A percentile compares a stretch with the other conserved stretches of the same genome.
Conservation (phyloP, 2,888 invertebrate species). For the Loripinus fragilis region DNA sequence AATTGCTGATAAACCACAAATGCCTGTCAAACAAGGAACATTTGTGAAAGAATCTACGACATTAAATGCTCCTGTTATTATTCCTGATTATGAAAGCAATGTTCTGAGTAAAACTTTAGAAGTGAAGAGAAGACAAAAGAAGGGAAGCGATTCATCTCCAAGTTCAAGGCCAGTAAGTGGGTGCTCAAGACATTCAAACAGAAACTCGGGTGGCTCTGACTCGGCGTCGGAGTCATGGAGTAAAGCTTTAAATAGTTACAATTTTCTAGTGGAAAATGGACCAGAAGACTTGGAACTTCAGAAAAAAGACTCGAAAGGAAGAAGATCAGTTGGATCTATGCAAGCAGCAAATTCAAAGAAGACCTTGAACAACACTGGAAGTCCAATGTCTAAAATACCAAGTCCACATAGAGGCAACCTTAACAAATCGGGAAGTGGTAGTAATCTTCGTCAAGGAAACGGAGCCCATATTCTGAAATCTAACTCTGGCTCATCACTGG, state of each 20-base stretch:
- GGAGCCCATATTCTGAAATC: conserved; percentile 66
- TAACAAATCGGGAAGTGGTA: conserved; percentile 63
- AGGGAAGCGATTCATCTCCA: conserved; percentile 44
- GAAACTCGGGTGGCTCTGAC: conserved; percentile 62
- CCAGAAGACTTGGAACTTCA: conserved; percentile 32
- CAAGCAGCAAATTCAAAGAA: conserved; percentile 39
- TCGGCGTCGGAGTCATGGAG: conserved; percentile 67
- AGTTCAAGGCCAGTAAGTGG: background rate
- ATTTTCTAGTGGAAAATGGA: conserved; percentile 58
- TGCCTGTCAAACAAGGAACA: conserved; percentile 91
- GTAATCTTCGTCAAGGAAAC: conserved; percentile 49
- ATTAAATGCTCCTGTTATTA: conserved; percentile 66
- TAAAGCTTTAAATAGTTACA: conserved; percentile 70
- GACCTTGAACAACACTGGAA: conserved; percentile 34
- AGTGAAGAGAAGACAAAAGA: conserved; percentile 58
- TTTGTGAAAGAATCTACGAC: conserved; percentile 91
- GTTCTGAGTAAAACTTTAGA: conserved; percentile 32
- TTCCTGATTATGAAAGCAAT: conserved; percentile 32
- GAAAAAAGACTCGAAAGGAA: conserved; percentile 42
- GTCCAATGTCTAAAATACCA: conserved; percentile 51
- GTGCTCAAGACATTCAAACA: conserved; percentile 26
- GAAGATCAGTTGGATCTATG: conserved; percentile 38
- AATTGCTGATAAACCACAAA: conserved; percentile 68
- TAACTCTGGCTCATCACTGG: conserved; percentile 68
- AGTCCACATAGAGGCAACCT: conserved; percentile 63